Evolutionary conservation across 2,113 vertebrate species (phyloP).

Genomic region (Pagrus major): DNA sequence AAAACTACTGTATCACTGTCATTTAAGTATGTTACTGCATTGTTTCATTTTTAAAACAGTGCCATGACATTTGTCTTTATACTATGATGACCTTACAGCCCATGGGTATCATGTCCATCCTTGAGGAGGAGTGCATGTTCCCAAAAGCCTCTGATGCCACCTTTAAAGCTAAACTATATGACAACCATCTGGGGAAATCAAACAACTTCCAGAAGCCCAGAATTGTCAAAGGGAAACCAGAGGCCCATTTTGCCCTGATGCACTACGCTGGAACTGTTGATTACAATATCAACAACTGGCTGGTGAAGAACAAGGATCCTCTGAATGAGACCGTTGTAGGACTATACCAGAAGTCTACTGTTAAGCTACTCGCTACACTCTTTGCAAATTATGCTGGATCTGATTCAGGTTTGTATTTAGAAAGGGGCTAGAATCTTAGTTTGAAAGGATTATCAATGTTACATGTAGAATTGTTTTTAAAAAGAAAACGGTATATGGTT

Average conservation of each 20-base stretch:
- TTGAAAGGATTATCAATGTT: too few relatives aligned
- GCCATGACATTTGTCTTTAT: background rate
- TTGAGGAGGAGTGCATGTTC: too few relatives aligned
- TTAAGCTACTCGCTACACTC: conserved; percentile 83
- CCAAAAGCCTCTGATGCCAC: too few relatives aligned
- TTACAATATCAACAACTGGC: too few relatives aligned
- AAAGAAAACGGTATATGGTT: background rate
- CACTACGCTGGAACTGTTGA: conserved; percentile 92
- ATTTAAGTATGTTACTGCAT: background rate
- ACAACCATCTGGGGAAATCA: conserved; percentile 85
- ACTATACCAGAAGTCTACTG: conserved; percentile 89
- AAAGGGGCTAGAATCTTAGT: background rate
- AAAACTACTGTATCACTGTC: background rate
- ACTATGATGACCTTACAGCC: conserved; percentile 69
- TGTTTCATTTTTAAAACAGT: background rate
- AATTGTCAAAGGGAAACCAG: conserved; percentile 86
- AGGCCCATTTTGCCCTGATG: conserved; percentile 87
- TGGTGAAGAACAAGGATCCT: too few relatives aligned
- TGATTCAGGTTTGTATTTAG: conserved; percentile 69
- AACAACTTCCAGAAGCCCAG: conserved; percentile 89
- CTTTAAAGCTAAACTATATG: too few relatives aligned
- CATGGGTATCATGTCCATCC: conserved; percentile 89
- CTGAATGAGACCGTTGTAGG: conserved; percentile 90
- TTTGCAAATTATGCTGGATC: conserved; percentile 87
- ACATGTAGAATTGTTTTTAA: background rate